Base-by-base conservation (phyloP, 2,888 invertebrate species). In the Theretra japonica region DNA sequence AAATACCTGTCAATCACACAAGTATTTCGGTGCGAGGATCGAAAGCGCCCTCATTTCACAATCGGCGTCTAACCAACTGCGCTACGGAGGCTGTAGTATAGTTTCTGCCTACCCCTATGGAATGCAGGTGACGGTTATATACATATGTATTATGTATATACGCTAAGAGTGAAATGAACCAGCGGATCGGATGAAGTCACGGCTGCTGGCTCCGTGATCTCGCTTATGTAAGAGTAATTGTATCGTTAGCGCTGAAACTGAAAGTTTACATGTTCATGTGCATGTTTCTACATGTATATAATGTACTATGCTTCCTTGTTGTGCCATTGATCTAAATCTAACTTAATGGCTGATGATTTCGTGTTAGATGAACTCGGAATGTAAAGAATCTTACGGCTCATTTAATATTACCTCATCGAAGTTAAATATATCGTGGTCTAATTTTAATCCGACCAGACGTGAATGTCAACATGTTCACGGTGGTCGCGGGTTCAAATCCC, bases 201-300 rank as follows among this genome's bases (percentile, higher is more conserved):
- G 74, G 70, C 53, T 57, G 58, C 69, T 72, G 69, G 17, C 48
- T 71, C 30, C 60, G 62, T 53, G 72, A 73, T 74, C 72, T 73
- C 70, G 68, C 73, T 73, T 72, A 71, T 59, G 71, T 68, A 71
- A 71, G 53, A 58, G 33, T 71, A 65, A 71, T 71, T 65, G 30
- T 71, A 71, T 71, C 53, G 65, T 23, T 23, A 48, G 65, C n/a
- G n/a, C 65, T 65, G 72, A 72, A 68, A 72, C 28, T 25, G 68
- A 72, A 72, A 72, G 72, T 50, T 23, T 33, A 28, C 48, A 48
- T 65, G 65, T 15, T 48, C 17, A 25, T 65, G 65, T 21, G 21
- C 48, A 65, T 65, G 23, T 65, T 65, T 65, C 65, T 65, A 65
- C 65, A 65, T 41, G 3, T 4, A 28, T 65, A 33, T 33, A n/a